Conservation (phyloP, 2,888 invertebrate species). For the Drosophila meridiana region DNA sequence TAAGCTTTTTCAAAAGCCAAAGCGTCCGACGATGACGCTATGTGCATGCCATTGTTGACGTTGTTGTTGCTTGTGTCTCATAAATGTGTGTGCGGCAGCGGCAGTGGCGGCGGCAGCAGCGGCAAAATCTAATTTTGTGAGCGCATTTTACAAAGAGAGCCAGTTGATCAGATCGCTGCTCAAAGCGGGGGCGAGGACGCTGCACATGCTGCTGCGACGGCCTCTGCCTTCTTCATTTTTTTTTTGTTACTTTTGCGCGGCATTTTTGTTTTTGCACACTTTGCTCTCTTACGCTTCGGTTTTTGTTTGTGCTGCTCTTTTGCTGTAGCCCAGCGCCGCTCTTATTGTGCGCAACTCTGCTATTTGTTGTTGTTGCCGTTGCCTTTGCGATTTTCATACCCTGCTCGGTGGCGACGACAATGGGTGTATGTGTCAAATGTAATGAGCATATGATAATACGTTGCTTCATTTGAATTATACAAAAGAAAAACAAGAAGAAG, state of each 20-base stretch:
- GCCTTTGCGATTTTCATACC: slow-evolving; percentile 58
- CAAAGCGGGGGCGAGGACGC: slow-evolving; percentile 55
- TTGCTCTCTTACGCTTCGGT: slow-evolving; percentile 41
- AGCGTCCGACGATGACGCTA: slow-evolving; percentile 67
- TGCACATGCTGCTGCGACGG: slow-evolving; percentile 33
- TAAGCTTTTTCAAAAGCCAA: slow-evolving; percentile 58
- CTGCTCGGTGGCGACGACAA: slow-evolving; percentile 6
- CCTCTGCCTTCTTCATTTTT: slow-evolving; percentile 15
- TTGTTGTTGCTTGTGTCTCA: slow-evolving; percentile 69
- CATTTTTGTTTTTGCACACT: slow-evolving; percentile 52
- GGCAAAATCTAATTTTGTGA: slow-evolving; percentile 75
- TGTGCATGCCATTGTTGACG: slow-evolving; percentile 59
- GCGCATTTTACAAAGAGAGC: slow-evolving; percentile 70
- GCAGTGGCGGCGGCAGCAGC: slow-evolving; percentile 24
- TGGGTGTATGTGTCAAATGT: slow-evolving; percentile 7
- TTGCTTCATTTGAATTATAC: background rate
- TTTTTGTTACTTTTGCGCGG: slow-evolving; percentile 41
- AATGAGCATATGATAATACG: slow-evolving; percentile 3
- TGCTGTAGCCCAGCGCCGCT: slow-evolving; percentile 18
- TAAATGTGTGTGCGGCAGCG: slow-evolving; percentile 50
- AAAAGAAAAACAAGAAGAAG: background rate
- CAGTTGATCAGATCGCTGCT: slow-evolving; percentile 34
- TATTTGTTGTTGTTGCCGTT: slow-evolving; percentile 35
- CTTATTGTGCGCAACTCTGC: slow-evolving; percentile 53
- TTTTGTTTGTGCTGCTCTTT: slow-evolving; percentile 43